Evolutionary conservation across 2,888 invertebrate species (phyloP), one percentile per base, ranked within the genome.

Genomic region (Aphrophora alni): DNA sequence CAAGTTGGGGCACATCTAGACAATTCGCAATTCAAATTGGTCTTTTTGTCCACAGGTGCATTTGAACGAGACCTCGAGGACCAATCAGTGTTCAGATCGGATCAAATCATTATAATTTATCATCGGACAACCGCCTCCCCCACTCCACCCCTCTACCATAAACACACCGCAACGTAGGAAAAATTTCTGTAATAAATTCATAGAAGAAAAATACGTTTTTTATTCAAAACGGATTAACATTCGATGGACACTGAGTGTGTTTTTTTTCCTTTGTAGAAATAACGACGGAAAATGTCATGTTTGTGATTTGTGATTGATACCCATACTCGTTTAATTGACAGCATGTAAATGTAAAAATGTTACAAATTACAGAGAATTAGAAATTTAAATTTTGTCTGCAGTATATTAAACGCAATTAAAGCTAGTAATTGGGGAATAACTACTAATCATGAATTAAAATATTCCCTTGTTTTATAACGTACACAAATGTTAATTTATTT

Each of bases 21-120:
- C 74, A 74, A 38, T 68, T 79, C 74, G 78, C 73, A 79, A 79
- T 79, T 79, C 78, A 79, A 79, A 79, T 79, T 24, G 74, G 25
- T 21, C 38, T 74, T 79, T 79, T 79, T 78, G 78, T 59, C 59
- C 78, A 78, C 78, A 44, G 78, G 78, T 72, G 73, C 78, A 78
- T 26, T 72, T 14, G 59, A 4, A 21, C 21, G 2, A 8, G 33
- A 33, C 14, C 17, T 2, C 10, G 59, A 21, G n/a, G 21, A 8
- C 59, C 59, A 59, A 59, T 59, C 59, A 59, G 21, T 21, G 59
- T 59, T 59, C 59, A 10, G 59, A 44, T 14, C 44, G 44, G 17
- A 44, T 44, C 33, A 33, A 33, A 33, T 33, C 44, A 44, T 44
- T 44, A 44, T 44, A 44, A 44, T 44, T 44, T 14, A 44, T 44